Percentiles rank a stretch among this genome's conserved stretches.
Evolutionary conservation across 2,797 vertebrate genomes (phyloP).

Genomic region (Enteromius fasciolatus): DNA sequence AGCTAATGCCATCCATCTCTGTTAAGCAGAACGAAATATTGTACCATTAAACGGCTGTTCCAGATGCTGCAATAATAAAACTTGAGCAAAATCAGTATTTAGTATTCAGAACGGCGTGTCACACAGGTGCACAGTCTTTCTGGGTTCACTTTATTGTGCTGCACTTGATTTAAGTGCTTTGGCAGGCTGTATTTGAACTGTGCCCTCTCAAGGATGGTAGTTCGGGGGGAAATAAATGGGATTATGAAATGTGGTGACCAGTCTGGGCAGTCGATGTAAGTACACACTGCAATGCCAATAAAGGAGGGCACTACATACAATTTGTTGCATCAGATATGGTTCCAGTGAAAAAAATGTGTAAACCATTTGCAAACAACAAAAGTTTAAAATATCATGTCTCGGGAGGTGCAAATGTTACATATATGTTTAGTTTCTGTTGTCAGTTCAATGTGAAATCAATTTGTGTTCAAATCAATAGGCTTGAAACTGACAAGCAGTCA

Average conservation of each 20-base stretch:
- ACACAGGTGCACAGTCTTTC: slow-evolving; percentile 36
- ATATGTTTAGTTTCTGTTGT: background rate
- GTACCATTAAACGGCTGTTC: slow-evolving; percentile 26
- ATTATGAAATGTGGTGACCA: slow-evolving; percentile 38
- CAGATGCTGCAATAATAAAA: slow-evolving; percentile 42
- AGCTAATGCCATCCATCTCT: background rate
- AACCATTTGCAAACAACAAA: background rate
- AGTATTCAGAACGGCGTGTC: slow-evolving; percentile 15
- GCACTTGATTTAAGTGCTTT: slow-evolving; percentile 38
- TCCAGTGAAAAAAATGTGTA: background rate
- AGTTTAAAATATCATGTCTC: background rate
- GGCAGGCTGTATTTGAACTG: slow-evolving; percentile 34
- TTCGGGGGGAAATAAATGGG: slow-evolving; percentile 30
- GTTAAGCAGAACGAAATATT: slow-evolving; percentile 15
- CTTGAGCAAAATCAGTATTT: slow-evolving; percentile 26
- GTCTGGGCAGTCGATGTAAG: background rate
- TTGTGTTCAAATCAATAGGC: slow-evolving; percentile 34
- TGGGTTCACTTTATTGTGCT: slow-evolving; percentile 28
- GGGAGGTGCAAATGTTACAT: slow-evolving; percentile 1
- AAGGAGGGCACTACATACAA: background rate
- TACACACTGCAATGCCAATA: background rate
- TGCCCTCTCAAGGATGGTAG: slow-evolving; percentile 45
- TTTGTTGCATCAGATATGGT: background rate
- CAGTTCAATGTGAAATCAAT: slow-evolving; percentile 21
- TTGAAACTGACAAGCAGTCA: slow-evolving; percentile 31